Evolutionary conservation across 2,888 invertebrate genomes (phyloP).

Genomic region (Iselma pallidipennis): DNA sequence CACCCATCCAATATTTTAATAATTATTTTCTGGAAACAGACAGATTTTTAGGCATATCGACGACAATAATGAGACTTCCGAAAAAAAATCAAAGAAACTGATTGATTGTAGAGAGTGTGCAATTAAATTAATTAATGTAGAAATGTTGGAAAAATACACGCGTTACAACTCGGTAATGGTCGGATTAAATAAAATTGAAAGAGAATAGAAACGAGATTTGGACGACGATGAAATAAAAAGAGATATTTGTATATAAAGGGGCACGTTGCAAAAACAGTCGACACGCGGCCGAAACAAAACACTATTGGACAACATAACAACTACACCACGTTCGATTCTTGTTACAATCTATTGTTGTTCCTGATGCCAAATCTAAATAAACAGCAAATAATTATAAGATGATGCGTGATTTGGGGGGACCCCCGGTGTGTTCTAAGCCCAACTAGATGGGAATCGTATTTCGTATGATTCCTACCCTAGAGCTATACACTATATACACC

Average conservation of each 20-base stretch:
- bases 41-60: background rate
- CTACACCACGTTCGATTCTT: slow-evolving; percentile 34
- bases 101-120: background rate
- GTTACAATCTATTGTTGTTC: slow-evolving; percentile 35
- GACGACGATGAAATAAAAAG: background rate
- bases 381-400: slow-evolving; percentile 43
- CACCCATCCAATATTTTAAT: slow-evolving; percentile 2
- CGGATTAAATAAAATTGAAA: background rate
- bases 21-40: slow-evolving; percentile 11
- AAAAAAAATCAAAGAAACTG: background rate
- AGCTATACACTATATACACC: background rate
- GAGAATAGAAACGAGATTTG: background rate
- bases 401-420: slow-evolving; percentile 34
- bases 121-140: slow-evolving; percentile 19
- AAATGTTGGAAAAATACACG: background rate
- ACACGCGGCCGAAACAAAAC: slow-evolving; percentile 43
- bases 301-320: slow-evolving; percentile 34
- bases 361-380: slow-evolving; percentile 41
- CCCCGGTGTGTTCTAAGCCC: slow-evolving; percentile 29
- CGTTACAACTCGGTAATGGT: background rate
- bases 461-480: background rate
- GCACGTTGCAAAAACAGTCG: slow-evolving; percentile 43
- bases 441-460: background rate
- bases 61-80: background rate
- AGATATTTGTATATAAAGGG: slow-evolving; percentile 8